Evolutionary conservation across 2,797 vertebrate species (phyloP), one percentile per base, ranked within the genome.

Genomic region (Amphiprion clarkii): DNA sequence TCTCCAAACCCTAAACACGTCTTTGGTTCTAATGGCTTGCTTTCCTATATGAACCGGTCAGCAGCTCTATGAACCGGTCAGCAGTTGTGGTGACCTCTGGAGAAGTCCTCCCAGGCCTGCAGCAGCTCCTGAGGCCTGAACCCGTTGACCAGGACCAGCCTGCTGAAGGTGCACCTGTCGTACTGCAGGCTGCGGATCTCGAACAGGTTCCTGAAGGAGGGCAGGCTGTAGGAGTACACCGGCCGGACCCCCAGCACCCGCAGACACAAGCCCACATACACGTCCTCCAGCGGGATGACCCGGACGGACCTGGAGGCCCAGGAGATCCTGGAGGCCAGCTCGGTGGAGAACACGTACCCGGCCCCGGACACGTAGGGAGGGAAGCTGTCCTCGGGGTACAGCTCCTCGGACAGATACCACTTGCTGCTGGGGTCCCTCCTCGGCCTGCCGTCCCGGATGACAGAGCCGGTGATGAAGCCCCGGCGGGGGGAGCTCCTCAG

Each of bases 351-450:
- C 52, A 99, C 96, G 6, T 99, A 99, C 2, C 97, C 97, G 0
- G 97, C 98, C 62, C 98, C 98, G 1, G 97, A 99, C 53, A 98
- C 94, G 64, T 99, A 99, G 0, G 96, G 94, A 10, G 98, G 98
- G 19, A 98, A 98, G 69, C 92, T 88, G 84, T 96, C 95, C 2
- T 96, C 95, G 0, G 96, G 95, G 80, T 97, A 99, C 73, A 95
- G 82, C 19, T 96, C 95, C 29, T 96, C 91, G 17, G 97, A 95
- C 79, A 99, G 85, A 13, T 95, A 93, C 98, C 98, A 99, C 58
- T 99, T 99, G 71, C 88, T 95, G 3, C 87, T 89, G 0, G 89
- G 90, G 78, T 96, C 91, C 91, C 99, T 96, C 62, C 96, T 93
- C 1, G 99, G 99, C 12, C 82, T 94, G n/a, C 96, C 97, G 0